Evolutionary conservation across 2,113 vertebrate genomes (phyloP).

Genomic region (Mohoua ochrocephala): DNA sequence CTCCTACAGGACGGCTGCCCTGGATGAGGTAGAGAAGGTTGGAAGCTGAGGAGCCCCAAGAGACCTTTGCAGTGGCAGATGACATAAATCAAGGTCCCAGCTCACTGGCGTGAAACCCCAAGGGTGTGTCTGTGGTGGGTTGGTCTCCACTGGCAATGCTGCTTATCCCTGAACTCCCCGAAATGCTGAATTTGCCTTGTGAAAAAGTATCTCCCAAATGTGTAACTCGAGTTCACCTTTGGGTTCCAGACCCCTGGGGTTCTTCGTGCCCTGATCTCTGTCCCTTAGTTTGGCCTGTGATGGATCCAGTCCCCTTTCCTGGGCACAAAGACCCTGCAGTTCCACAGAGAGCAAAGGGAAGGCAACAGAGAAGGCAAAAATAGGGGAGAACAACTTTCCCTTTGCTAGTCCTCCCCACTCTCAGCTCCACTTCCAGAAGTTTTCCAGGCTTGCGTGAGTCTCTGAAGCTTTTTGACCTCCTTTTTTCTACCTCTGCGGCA

Average conservation of each 20-base stretch:
- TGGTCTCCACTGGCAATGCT: accelerated
- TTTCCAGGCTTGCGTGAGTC: neutral
- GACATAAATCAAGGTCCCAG: neutral
- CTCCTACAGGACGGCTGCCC: neutral
- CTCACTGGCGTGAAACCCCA: neutral
- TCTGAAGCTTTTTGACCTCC: neutral
- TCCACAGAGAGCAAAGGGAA: neutral
- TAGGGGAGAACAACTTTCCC: neutral
- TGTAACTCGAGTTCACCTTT: neutral
- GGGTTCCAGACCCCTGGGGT: neutral
- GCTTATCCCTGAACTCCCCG: neutral
- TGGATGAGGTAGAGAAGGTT: neutral
- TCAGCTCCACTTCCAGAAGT: neutral
- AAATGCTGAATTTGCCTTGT: neutral
- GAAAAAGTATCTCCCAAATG: neutral
- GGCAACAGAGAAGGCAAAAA: neutral
- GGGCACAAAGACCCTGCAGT: neutral
- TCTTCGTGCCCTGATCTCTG: neutral
- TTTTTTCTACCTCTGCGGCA: neutral
- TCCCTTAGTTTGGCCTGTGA: neutral
- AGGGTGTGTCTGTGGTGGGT: neutral
- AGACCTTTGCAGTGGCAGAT: neutral
- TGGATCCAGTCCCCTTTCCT: neutral
- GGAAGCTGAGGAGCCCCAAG: neutral
- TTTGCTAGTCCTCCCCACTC: neutral